Evolutionary conservation across 2,797 vertebrate genomes (phyloP), one percentile per base, ranked within the genome.

Genomic region (Falco novaeseelandiae): DNA sequence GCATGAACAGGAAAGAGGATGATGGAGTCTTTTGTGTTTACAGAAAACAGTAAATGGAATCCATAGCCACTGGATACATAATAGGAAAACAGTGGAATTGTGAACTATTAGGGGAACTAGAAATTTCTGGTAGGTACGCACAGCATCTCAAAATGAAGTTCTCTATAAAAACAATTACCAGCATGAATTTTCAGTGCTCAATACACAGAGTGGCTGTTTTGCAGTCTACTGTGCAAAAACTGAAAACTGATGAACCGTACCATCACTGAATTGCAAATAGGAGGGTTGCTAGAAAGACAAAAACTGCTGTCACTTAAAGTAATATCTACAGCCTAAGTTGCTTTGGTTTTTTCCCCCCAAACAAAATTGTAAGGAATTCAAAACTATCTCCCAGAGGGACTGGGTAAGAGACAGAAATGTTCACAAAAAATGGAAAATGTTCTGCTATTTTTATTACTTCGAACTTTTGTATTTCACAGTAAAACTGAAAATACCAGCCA

Each of bases 231-330:
- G 77, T 84, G 94, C 90, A 94, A 97, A 96, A 97, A 96, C 87
- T 87, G 95, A 97, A 96, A 97, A 88, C 93, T 97, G 96, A 97
- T 97, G 93, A 96, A 93, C 91, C 80, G 3, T 95, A 67, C 62
- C 66, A 59, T 72, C 58, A 83, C 83, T 87, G 93, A 96, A 96
- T 90, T 95, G 91, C 88, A 97, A 96, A 95, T 89, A 94, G 14
- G 59, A 95, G 87, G 5, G n/a, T 55, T 96, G 91, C 87, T 96
- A 96, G 46, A 93, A 66, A 96, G 87, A 87, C 27, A 92, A 89
- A 92, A 95, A 96, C 91, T 0, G 16, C 81, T 94, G 87, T 77
- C 90, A 89, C 70, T 95, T 93, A 87, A 82, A 92, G 89, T 87
- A 87, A 70, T 92, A 90, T 87, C 83, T 93, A 65, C 73, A 93